Percentiles rank a stretch among this genome's conserved stretches.
Evolutionary conservation across 2,113 vertebrate genomes (phyloP).

Genomic region (Drymodes brunneopygia): DNA sequence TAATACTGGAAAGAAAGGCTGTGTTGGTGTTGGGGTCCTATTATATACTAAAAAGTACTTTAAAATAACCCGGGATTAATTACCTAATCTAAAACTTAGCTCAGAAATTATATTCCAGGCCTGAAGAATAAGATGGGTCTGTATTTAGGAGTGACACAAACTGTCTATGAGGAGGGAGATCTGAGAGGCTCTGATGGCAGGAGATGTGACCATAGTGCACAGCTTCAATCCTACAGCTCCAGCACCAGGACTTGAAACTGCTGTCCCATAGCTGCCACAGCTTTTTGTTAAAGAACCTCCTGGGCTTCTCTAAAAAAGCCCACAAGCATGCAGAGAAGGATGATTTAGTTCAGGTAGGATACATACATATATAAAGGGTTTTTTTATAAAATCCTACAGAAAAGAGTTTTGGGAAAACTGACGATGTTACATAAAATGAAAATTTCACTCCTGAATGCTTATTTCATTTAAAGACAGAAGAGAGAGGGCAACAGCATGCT

Average conservation of each 20-base stretch:
- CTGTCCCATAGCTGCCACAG: not conserved
- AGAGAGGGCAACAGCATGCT: not conserved
- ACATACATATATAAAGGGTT: not conserved
- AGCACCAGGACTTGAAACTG: not conserved
- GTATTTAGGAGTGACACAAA: not conserved
- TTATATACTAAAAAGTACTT: not conserved
- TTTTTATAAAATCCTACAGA: not conserved
- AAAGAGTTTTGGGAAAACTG: not conserved
- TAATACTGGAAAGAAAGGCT: not conserved
- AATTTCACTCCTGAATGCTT: not conserved
- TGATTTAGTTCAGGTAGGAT: not conserved
- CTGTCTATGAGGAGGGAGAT: not conserved
- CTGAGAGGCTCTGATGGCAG: not conserved
- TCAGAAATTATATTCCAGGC: not conserved
- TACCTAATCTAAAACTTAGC: not conserved
- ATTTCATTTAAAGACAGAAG: not conserved
- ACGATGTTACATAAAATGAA: not conserved
- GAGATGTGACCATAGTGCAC: fast-evolving
- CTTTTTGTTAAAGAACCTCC: not conserved
- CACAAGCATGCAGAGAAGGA: not conserved
- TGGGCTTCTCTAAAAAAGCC: not conserved
- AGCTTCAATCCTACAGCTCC: not conserved
- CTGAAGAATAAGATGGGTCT: not conserved
- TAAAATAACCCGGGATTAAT: not conserved
- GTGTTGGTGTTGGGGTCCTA: not conserved